Evolutionary conservation across 1,140 invertebrate species (phyloP), one percentile per base, ranked within the genome.

Genomic region (Papilio dardanus): DNA sequence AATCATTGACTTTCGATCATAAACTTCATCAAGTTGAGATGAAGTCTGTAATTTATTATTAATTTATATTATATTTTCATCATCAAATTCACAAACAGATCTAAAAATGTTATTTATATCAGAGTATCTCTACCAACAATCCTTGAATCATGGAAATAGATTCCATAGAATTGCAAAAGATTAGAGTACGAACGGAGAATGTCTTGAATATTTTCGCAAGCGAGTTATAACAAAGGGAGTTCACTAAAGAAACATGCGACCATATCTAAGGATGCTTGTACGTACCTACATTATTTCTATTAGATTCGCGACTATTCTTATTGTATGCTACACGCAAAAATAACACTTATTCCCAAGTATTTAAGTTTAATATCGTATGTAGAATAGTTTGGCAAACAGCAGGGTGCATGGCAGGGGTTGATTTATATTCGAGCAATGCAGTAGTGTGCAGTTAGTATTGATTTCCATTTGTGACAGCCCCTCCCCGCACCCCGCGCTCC

Each of bases 391-490:
- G 88, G 89, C 88, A 91, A 91, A 85, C 86, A 85, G 86, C 85
- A 79, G 87, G 88, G 89, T 88, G 84, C 86, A 83, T 84, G 81
- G 86, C 87, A 88, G 88, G 88, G 91, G 88, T 85, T 93, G 93
- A 94, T 94, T 94, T 94, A 94, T 94, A 92, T 85, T 93, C 86
- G 91, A 94, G 93, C 93, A 94, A 92, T 94, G 93, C 93, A 92
- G 88, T 91, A 90, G 87, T 89, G 89, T 94, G 93, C 93, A 94
- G 92, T 93, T 93, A 92, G 92, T 94, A 94, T 94, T 93, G 92
- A 94, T 93, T 94, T 93, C 92, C 91, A 92, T 91, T 91, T 79
- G 90, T 84, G 85, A 86, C 88, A 84, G 84, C 89, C 78, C 46
- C 86, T 87, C 54, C 54, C 54, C 54, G 75, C 87, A 84, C 86